Evolutionary conservation across 2,888 invertebrate genomes (phyloP), one percentile per base, ranked within the genome.

Genomic region (Apomyelois bistriatella): DNA sequence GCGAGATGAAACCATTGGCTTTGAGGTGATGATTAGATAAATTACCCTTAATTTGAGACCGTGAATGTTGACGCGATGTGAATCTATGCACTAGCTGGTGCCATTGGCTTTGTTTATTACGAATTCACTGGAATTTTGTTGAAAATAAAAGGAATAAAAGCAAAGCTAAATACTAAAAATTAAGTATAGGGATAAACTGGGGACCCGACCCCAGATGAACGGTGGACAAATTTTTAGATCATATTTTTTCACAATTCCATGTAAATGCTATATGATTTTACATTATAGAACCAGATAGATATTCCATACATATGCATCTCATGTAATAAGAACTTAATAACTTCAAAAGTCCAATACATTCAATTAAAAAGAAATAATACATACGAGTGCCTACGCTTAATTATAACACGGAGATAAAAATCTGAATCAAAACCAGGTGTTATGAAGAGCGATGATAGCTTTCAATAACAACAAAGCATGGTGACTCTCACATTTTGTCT

Each of bases 381-480:
- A 46, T 10, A 36, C 22, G 42, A 36, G 51, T 57, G 55, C 53
- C 52, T 40, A 50, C 49, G 35, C 16, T 71, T 79, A 85, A 83
- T 83, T 83, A 80, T 74, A 81, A 74, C 73, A 68, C 62, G 10
- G 41, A 64, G 88, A 87, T 88, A 82, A 72, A 56, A 68, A 82
- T 86, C 84, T 73, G 54, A 73, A 68, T 72, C 67, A 68, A 70
- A 67, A 73, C 85, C 87, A 85, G 86, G 81, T 88, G 88, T 72
- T 72, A 64, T 65, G 57, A 62, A 59, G 55, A 57, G 75, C 80
- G 79, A 74, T 76, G 80, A 80, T 80, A 71, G 64, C 68, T 74
- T 72, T 72, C 62, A 65, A 68, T 62, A 43, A 61, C 72, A 76
- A 88, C 85, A 88, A 89, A 78, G 68, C 72, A 72, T 65, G 76